Evolutionary conservation across 2,113 vertebrate genomes (phyloP), one percentile per base, ranked within the genome.

Genomic region (Polypterus bichir): DNA sequence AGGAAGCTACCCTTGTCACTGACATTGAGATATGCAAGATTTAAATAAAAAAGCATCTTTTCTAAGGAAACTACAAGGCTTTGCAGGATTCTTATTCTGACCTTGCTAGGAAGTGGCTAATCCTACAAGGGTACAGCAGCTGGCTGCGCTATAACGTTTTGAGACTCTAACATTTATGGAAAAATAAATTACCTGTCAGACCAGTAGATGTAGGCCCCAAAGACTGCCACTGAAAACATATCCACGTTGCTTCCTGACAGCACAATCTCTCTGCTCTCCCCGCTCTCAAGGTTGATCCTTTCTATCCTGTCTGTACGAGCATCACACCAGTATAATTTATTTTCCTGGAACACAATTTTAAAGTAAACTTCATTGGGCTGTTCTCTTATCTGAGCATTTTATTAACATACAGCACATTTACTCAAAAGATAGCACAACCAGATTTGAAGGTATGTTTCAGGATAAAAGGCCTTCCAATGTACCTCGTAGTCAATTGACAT

Each of bases 101-200:
- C 79, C 79, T 86, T 76, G 81, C 67, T 78, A 75, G 71, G 67
- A 68, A 80, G 73, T 49, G 69, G 82, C 75, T 83, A 83, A 86
- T 88, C 79, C 80, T 79, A 71, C 71, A 81, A 71, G 83, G 83
- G 81, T 81, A 78, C 80, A 79, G 76, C 70, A 78, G 78, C 74
- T 77, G 77, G 76, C 70, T 81, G 81, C 65, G 67, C 77, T 84
- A 82, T 75, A 81, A 80, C 73, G 72, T 73, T 83, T 62, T 58
- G 72, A 82, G 76, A 71, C 77, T 83, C 71, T 72, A 86, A 85
- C 79, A 79, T 82, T 88, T 82, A 88, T 79, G 83, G 83, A 90
- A 88, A 90, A 92, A 91, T 88, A 89, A 92, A 93, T 95, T 94
- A 99, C 96, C 96, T 98, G 93, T 99, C 96, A 94, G 94, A 97